Evolutionary conservation across 2,797 vertebrate genomes (phyloP).

Genomic region (Neosilurus hyrtlii): DNA sequence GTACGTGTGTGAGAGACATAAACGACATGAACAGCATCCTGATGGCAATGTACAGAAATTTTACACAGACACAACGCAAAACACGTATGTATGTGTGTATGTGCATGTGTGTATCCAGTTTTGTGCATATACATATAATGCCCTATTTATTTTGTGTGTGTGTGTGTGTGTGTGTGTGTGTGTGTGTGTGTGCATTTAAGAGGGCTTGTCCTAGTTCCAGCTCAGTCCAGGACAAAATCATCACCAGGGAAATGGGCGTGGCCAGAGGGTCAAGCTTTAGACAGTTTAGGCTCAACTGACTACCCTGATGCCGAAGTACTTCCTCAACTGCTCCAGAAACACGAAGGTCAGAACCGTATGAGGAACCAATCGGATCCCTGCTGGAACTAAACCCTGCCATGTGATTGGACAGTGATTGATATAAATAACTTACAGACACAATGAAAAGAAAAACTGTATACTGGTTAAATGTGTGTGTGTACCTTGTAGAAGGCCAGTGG

Average conservation of each 20-base stretch:
- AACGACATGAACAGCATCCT: too few relatives aligned
- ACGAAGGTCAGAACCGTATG: slow-evolving; percentile 94
- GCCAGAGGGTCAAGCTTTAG: too few relatives aligned
- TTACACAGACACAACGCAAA: background rate
- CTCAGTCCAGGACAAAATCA: slow-evolving; percentile 26
- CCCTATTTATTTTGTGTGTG: background rate
- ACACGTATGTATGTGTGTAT: background rate
- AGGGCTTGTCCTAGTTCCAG: slow-evolving; percentile 27
- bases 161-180: slow-evolving; percentile 15
- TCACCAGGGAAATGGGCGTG: background rate
- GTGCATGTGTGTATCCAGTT: background rate
- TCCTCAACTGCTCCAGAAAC: slow-evolving; percentile 92
- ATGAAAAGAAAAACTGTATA: background rate
- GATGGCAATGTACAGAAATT: background rate
- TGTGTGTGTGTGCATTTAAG: background rate
- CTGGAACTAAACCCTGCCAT: slow-evolving; percentile 87
- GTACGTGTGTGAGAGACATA: too few relatives aligned
- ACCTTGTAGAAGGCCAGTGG: slow-evolving; percentile 94
- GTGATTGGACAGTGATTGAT: background rate
- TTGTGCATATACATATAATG: slow-evolving; percentile 3
- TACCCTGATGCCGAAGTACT: slow-evolving; percentile 85
- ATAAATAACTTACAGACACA: too few relatives aligned
- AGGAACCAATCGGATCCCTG: slow-evolving; percentile 88
- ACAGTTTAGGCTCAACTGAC: slow-evolving; percentile 73
- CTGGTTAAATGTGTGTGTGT: background rate